These are phyloP conservation scores for Apocrypta bakeri DNA, from an alignment of 1,140 invertebrate species.

Conservation along the genomic window DNA sequence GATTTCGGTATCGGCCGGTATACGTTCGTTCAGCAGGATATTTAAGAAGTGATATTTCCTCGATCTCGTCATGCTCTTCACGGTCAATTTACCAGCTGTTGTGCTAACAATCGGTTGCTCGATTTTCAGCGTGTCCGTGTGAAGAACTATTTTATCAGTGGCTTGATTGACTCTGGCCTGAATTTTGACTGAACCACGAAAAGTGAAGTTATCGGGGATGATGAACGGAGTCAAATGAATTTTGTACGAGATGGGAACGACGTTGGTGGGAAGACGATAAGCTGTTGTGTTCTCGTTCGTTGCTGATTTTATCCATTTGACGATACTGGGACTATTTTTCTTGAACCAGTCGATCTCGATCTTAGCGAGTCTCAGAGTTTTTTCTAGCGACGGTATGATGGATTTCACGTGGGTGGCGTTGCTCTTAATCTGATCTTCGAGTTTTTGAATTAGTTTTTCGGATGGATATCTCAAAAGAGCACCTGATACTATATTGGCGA, in stretches of 20 bases:
- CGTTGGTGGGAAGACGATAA: slow-evolving; percentile 58
- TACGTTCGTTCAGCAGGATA: neutral
- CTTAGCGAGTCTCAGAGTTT: slow-evolving; percentile 52
- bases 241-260: slow-evolving; percentile 57
- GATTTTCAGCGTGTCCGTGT: slow-evolving; percentile 62
- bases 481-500: slow-evolving; percentile 53
- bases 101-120: neutral
- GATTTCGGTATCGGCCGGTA: slow-evolving; percentile 58
- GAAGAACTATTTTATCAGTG: slow-evolving; percentile 75
- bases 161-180: slow-evolving; percentile 64
- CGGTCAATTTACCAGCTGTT: neutral
- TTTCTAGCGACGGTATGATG: neutral
- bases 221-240: slow-evolving; percentile 42
- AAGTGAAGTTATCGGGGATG: slow-evolving; percentile 67
- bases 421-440: slow-evolving; percentile 52
- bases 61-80: neutral
- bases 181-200: slow-evolving; percentile 72
- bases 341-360: slow-evolving; percentile 57
- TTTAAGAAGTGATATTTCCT: slow-evolving; percentile 29
- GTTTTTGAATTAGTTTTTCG: slow-evolving; percentile 45
- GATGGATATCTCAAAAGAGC: slow-evolving; percentile 58
- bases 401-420: neutral
- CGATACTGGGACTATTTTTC: slow-evolving; percentile 28
- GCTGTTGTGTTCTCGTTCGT: slow-evolving; percentile 18
- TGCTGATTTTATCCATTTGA: slow-evolving; percentile 47